These are phyloP conservation scores for Drosophila pandora DNA, from an alignment of 1,140 invertebrate genomes.

Conservation along the genomic window DNA sequence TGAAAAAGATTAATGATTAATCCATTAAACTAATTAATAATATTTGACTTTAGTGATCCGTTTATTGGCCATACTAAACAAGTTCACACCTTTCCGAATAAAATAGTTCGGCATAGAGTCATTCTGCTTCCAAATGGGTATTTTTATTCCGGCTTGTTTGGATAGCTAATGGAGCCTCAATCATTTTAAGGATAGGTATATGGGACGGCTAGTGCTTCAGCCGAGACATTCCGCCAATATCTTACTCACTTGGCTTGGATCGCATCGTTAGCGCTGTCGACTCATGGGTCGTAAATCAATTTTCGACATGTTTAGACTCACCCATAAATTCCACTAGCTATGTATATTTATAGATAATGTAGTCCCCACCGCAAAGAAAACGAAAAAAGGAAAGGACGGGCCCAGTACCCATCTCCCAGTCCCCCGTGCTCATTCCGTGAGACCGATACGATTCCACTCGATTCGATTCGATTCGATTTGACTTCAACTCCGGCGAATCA, in stretches of 20 bases:
- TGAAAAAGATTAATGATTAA: neutral
- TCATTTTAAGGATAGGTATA: constrained; percentile 38
- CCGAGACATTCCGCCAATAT: constrained; percentile 33
- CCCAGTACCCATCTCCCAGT: neutral
- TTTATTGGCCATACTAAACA: constrained; percentile 2
- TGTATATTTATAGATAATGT: constrained; percentile 40
- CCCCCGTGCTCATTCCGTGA: neutral
- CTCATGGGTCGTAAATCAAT: constrained; percentile 50
- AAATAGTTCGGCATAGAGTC: constrained; percentile 20
- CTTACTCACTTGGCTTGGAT: constrained; percentile 35
- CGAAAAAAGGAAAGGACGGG: neutral
- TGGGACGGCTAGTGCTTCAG: constrained; percentile 17
- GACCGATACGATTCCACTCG: neutral
- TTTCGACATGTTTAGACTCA: constrained; percentile 44
- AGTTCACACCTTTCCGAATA: constrained; percentile 22
- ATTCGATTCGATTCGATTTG: neutral
- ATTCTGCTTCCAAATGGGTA: constrained; percentile 23
- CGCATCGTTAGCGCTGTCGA: constrained; percentile 40
- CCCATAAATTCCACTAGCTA: constrained; percentile 45
- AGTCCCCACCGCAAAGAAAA: neutral
- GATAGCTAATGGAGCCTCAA: constrained; percentile 36
- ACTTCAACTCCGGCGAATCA: constrained; percentile 41
- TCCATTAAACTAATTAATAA: constrained; percentile 1
- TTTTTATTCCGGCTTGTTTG: constrained; percentile 27
- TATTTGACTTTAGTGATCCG: neutral